Evolutionary conservation across 2,888 invertebrate genomes (phyloP), one percentile per base, ranked within the genome.

Genomic region (Mycalesis mineus): DNA sequence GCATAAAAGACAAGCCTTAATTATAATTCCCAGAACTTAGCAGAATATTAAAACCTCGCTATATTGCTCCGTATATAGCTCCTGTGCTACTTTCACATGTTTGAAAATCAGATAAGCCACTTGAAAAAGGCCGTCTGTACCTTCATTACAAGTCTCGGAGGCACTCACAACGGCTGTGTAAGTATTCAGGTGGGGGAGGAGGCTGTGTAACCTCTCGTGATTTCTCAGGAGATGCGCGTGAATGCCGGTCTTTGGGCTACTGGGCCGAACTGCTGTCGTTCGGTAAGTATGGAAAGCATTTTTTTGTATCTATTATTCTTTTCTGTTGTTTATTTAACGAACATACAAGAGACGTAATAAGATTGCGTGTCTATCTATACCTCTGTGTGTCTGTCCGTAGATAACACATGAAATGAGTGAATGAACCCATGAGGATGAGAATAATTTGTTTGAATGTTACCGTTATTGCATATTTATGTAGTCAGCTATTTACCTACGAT

Each of bases 191-290:
- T 69, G 68, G 69, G 60, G 69, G 22, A 22, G 66, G 73, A 65
- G 64, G 68, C 71, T 68, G 71, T 75, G 76, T 76, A 78, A 75
- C 76, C 78, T 69, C 69, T 73, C 72, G 72, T 82, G 82, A 82
- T 82, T 82, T 82, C 80, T 81, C 82, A 68, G 74, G 82, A 82
- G 82, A 82, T 76, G 74, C 64, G 68, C 65, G 65, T 70, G 81
- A 81, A 78, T 78, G 69, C 74, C 72, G 77, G 80, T 76, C 74
- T 75, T 64, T 75, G 68, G 76, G 76, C 73, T 71, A 74, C 72
- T 71, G 71, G 68, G 72, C 62, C 69, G 71, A 62, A 47, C 7
- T 1, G 47, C 31, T 68, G 65, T 58, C 41, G 47, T 41, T 63
- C 42, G 17, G 28, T 28, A 61, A 55, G 11, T 69, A 64, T 72